A percentile compares a stretch with the other conserved stretches of the same genome.
Conservation (phyloP, 2,888 invertebrate species). For the Eurytoma adleriae region DNA sequence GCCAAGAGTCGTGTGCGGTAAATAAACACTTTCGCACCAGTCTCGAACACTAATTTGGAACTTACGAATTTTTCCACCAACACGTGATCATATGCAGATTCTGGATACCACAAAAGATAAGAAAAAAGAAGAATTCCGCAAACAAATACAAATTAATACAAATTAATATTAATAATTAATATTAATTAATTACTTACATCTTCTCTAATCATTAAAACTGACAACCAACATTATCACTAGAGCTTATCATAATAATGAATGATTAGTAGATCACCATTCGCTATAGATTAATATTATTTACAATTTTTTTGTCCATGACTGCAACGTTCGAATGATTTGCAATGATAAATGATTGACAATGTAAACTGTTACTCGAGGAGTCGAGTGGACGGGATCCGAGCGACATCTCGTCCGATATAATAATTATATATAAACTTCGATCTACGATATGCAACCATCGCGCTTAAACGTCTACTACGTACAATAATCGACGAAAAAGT, state of each 20-base stretch:
- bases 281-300: constrained; percentile 1
- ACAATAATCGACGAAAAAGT: not conserved
- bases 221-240: not conserved
- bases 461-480: constrained; percentile 14
- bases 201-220: not conserved
- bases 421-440: not conserved
- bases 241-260: not conserved
- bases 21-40: no score
- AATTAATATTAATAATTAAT: no score
- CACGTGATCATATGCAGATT: no score
- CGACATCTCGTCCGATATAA: constrained; percentile 28
- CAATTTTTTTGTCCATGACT: constrained; percentile 7
- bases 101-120: no score
- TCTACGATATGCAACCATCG: constrained; percentile 13
- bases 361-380: not conserved
- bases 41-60: no score
- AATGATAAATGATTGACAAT: constrained; percentile 27
- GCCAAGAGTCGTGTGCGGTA: no score
- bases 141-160: no score
- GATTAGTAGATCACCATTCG: not conserved
- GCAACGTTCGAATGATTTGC: constrained; percentile 1
- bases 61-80: no score
- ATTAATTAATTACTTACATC: no score
- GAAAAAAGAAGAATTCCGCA: no score
- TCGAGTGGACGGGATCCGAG: constrained; percentile 27